Evolutionary conservation across 2,113 vertebrate genomes (phyloP).

Genomic region (Osmerus eperlanus): DNA sequence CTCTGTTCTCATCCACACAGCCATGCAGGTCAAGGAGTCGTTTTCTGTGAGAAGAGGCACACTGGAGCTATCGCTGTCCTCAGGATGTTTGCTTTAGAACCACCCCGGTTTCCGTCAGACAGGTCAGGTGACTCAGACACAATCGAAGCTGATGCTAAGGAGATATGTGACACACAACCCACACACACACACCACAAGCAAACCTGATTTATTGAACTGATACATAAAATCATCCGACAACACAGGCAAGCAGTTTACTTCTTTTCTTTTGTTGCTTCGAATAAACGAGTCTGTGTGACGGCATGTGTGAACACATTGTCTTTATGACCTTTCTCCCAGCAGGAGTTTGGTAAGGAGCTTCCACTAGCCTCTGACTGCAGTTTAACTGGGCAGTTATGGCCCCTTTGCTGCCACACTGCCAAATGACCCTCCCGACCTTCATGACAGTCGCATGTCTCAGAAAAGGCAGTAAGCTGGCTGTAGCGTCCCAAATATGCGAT

Average conservation of each 20-base stretch:
- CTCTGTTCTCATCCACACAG: not conserved
- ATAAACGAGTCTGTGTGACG: not conserved
- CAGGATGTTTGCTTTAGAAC: constrained; percentile 46
- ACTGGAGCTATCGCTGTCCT: constrained; percentile 15
- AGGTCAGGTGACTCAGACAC: constrained; percentile 52
- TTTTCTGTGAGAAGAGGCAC: constrained; percentile 27
- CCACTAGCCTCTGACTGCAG: constrained; percentile 48
- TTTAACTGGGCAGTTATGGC: constrained; percentile 60
- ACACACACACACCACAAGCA: constrained; percentile 8
- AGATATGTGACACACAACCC: constrained; percentile 20
- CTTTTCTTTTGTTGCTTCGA: not conserved
- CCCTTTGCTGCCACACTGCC: constrained; percentile 48
- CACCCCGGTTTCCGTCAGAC: constrained; percentile 53
- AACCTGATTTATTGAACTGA: constrained; percentile 22
- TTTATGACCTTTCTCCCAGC: not conserved
- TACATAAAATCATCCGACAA: not conserved
- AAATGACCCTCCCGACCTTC: constrained; percentile 57
- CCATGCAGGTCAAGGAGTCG: not conserved
- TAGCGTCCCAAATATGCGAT: too few relatives aligned
- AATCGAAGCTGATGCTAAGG: constrained; percentile 7
- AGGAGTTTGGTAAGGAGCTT: constrained; percentile 25
- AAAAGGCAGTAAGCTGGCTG: constrained; percentile 21
- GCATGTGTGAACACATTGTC: not conserved
- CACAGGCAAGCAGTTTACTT: not conserved
- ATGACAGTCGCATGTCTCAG: constrained; percentile 40